Conservation (phyloP, 2,888 invertebrate genomes). For the Noctua janthina region DNA sequence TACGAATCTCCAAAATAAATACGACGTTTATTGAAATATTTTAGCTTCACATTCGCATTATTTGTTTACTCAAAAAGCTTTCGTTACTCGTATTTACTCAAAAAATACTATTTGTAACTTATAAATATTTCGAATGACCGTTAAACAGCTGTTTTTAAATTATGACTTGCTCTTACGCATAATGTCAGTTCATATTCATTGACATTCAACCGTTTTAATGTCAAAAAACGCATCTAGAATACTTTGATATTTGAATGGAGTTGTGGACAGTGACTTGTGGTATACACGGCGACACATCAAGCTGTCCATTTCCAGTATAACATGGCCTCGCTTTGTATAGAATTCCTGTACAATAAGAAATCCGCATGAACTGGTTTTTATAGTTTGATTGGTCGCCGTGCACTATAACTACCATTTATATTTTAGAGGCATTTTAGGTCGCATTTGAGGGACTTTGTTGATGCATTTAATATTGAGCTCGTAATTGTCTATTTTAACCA, state of each 20-base stretch:
- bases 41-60: constrained; percentile 1
- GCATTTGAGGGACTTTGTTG: background rate
- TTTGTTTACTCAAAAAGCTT: constrained; percentile 21
- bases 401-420: background rate
- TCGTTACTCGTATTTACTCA: constrained; percentile 5
- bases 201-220: background rate
- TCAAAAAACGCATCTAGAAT: background rate
- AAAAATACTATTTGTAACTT: background rate
- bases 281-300: background rate
- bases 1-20: background rate
- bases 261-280: background rate
- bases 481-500: background rate
- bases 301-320: no score
- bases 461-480: background rate
- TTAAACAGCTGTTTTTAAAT: constrained; percentile 22
- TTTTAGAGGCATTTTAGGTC: background rate
- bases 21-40: background rate
- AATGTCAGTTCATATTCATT: background rate
- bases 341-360: no score
- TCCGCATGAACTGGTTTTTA: no score
- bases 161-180: background rate
- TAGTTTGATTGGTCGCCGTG: no score
- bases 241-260: constrained; percentile 7
- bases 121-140: background rate
- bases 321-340: no score